A percentile compares a stretch with the other conserved stretches of the same genome.
These are phyloP conservation scores for Plumapathes pennacea DNA, from an alignment of 92 coral and sea anemone genomes.

Conservation along the genomic window DNA sequence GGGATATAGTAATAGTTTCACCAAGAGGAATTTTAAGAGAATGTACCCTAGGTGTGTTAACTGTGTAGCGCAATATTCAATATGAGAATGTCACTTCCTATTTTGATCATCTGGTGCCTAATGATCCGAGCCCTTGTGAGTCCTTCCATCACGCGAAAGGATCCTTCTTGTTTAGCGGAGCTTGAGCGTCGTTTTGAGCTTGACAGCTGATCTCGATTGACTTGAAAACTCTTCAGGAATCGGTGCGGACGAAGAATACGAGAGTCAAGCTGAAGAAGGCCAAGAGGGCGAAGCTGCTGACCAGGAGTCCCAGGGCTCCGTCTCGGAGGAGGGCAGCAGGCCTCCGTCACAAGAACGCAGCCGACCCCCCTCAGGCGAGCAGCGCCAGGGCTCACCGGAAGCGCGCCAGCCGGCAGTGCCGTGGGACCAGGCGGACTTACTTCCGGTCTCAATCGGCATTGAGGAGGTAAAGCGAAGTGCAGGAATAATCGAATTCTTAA, in stretches of 20 bases:
- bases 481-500: too few relatives aligned
- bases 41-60: too few relatives aligned
- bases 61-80: too few relatives aligned
- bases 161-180: too few relatives aligned
- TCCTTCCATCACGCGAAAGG: too few relatives aligned
- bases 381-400: background rate
- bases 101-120: too few relatives aligned
- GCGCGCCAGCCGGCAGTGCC: conserved; percentile 25
- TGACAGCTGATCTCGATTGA: too few relatives aligned
- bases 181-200: too few relatives aligned
- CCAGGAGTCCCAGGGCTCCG: conserved; percentile 16
- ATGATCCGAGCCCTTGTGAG: too few relatives aligned
- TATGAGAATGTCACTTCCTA: too few relatives aligned
- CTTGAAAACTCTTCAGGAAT: conserved; percentile 62
- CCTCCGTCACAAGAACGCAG: conserved; percentile 39
- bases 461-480: conserved; percentile 88
- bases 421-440: conserved; percentile 45
- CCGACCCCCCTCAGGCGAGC: conserved; percentile 38
- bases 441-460: conserved; percentile 74
- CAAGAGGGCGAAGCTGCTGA: conserved; percentile 32
- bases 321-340: conserved; percentile 11
- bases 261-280: conserved; percentile 49
- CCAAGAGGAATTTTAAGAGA: too few relatives aligned
- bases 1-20: too few relatives aligned
- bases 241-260: conserved; percentile 73